Conservation (phyloP, 2,797 vertebrate genomes). For the Rhinichthys osculus region DNA sequence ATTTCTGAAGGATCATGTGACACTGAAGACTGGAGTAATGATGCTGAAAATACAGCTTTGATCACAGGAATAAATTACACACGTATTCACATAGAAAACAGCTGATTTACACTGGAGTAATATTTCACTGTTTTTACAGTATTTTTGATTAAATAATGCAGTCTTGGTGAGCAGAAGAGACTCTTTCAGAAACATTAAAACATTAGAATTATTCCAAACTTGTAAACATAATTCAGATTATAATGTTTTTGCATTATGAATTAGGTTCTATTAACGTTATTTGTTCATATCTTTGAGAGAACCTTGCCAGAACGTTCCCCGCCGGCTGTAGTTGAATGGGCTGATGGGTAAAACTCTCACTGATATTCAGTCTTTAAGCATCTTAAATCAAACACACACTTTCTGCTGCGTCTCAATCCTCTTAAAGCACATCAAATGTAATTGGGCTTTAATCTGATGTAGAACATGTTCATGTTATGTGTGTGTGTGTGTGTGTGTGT, state of each 20-base stretch:
- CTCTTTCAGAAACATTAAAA: not conserved
- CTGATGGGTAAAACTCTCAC: constrained; percentile 6
- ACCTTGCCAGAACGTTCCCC: not conserved
- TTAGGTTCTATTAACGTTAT: no score
- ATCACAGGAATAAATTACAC: not conserved
- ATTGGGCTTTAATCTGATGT: constrained; percentile 3
- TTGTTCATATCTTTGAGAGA: no score
- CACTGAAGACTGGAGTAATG: not conserved
- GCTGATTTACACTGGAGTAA: rapidly evolving
- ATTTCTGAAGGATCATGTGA: not conserved
- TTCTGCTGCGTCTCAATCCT: not conserved
- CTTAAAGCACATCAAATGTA: constrained; percentile 9
- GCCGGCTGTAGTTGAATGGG: not conserved
- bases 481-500: not conserved
- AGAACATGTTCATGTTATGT: not conserved
- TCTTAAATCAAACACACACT: not conserved
- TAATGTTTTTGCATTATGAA: no score
- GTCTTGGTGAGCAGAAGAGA: not conserved
- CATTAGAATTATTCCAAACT: not conserved
- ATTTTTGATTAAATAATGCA: not conserved
- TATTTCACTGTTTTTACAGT: not conserved
- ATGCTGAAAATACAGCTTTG: not conserved
- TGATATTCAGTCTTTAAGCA: not conserved
- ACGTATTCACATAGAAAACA: not conserved
- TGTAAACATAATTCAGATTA: no score